These are phyloP conservation scores for Quadroppia sp. DNA, from an alignment of 2,888 invertebrate genomes.

Conservation along the genomic window DNA sequence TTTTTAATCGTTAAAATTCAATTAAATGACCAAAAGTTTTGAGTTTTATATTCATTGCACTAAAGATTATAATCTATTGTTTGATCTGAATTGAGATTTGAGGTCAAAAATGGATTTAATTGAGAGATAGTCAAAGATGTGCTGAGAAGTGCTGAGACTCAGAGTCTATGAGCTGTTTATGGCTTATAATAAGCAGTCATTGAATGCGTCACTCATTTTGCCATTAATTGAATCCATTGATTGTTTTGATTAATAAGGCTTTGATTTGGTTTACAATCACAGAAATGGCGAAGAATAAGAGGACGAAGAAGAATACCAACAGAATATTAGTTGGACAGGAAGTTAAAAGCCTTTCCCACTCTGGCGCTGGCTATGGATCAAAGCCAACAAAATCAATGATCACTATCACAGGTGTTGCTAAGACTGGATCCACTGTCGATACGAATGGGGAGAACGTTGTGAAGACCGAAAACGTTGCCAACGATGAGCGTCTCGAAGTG, in stretches of 20 bases:
- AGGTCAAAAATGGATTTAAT: not conserved
- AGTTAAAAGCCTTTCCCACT: not conserved
- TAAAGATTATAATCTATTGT: not conserved
- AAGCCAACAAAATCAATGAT: not conserved
- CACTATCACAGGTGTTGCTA: not conserved
- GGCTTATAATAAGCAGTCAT: not conserved
- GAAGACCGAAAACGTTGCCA: not conserved
- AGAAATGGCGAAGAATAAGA: slow-evolving; percentile 35
- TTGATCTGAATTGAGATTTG: not conserved
- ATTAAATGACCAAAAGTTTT: not conserved
- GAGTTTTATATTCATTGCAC: not conserved
- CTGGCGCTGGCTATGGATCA: not conserved
- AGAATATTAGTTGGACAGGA: not conserved
- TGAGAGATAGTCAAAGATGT: not conserved
- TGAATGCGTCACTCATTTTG: not conserved
- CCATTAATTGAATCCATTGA: not conserved
- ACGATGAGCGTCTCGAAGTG: not conserved
- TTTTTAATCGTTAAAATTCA: not conserved
- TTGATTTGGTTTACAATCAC: too few relatives aligned
- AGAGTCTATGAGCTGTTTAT: not conserved
- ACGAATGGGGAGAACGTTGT: not conserved
- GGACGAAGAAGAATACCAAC: not conserved
- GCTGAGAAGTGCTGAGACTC: not conserved
- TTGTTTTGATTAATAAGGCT: not conserved
- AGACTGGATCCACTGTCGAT: not conserved